A percentile compares a stretch with the other conserved stretches of the same genome.
phyloP scores from a whole-genome alignment of 64 coral and sea anemone species.

The Cladopsammia gracilis region DNA sequence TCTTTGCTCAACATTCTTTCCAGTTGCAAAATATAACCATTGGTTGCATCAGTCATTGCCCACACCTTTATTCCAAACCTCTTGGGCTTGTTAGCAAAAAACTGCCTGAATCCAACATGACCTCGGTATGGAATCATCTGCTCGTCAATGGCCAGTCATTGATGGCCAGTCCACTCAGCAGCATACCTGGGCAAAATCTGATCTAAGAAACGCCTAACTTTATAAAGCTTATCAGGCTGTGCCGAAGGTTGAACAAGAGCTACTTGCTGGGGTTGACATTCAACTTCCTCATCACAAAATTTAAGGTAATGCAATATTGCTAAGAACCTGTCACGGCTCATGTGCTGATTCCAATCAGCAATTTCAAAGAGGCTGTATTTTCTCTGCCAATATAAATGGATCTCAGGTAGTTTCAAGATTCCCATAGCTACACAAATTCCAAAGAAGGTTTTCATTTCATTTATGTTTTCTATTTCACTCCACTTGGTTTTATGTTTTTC shows the following conservation, averaged over 20 bases:
- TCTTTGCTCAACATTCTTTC: slow-evolving; percentile 38
- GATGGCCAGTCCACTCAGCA: no score
- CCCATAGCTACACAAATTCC: not conserved
- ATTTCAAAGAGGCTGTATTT: slow-evolving; percentile 2
- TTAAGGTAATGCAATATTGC: not conserved
- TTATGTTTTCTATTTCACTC: no score
- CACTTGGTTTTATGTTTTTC: slow-evolving; percentile 17
- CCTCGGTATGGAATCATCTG: no score
- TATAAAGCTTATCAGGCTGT: no score
- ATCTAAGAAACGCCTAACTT: no score
- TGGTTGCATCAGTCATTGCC: slow-evolving; percentile 35
- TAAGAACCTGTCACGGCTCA: not conserved
- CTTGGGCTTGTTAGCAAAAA: no score
- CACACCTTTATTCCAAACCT: slow-evolving; percentile 45
- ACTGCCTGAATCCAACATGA: no score
- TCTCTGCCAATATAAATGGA: not conserved
- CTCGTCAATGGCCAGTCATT: no score
- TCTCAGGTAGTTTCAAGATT: not conserved
- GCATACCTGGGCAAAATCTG: no score
- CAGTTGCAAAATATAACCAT: slow-evolving; percentile 40
- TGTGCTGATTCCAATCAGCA: not conserved
- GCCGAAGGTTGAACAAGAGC: no score
- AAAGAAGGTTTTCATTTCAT: slow-evolving; percentile 10
- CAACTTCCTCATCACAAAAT: slow-evolving; percentile 4
- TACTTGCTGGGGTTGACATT: no score